Conservation (phyloP, 2,888 invertebrate species). For the Eupelmus urozonus region DNA sequence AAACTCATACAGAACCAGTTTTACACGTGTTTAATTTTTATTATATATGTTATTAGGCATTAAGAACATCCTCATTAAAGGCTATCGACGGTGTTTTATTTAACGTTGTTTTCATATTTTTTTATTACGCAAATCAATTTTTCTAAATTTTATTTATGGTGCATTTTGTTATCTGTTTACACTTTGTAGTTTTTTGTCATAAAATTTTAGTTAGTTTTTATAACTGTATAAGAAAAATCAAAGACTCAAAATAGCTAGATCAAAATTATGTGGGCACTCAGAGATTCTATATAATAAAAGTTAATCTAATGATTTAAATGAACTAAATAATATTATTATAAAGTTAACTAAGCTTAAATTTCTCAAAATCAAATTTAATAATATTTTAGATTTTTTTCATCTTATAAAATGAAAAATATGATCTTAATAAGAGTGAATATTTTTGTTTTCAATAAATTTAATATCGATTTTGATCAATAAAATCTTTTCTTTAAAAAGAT, state of each 20-base stretch:
- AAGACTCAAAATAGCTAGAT: slow-evolving; percentile 1
- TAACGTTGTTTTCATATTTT: slow-evolving; percentile 38
- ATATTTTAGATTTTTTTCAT: no score
- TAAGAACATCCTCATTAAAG: slow-evolving; percentile 54
- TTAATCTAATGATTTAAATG: no score
- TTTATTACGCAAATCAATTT: not conserved
- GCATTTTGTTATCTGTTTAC: slow-evolving; percentile 6
- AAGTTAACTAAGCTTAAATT: no score
- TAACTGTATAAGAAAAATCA: not conserved
- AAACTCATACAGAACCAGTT: slow-evolving; percentile 40
- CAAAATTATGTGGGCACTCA: slow-evolving; percentile 20
- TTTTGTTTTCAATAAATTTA: no score
- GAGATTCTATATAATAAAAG: slow-evolving; percentile 12
- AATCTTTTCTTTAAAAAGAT: no score
- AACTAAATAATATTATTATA: no score
- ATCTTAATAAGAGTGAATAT: no score
- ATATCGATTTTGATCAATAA: no score
- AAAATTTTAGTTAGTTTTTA: not conserved
- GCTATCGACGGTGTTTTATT: slow-evolving; percentile 59
- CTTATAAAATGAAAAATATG: no score
- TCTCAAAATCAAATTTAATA: no score
- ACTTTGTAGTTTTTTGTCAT: not conserved
- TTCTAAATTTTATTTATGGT: not conserved
- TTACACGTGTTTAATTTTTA: slow-evolving; percentile 28
- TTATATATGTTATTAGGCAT: slow-evolving; percentile 62